Conservation (phyloP, 2,888 invertebrate species). For the Palloptera scutellata region DNA sequence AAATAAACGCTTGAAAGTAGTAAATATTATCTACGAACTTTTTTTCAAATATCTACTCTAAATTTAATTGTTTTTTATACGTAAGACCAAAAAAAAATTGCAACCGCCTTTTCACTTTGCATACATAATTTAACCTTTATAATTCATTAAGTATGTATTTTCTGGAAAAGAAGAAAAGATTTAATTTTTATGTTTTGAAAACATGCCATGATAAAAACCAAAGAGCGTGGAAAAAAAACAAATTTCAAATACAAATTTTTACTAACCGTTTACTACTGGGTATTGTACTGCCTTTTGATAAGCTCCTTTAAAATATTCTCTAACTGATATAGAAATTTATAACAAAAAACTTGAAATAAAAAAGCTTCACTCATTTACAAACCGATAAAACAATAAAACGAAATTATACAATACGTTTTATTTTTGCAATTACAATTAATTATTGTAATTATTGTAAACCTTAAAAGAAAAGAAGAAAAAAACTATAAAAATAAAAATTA, state of each 20-base stretch:
- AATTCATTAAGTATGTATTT: too few species aligned
- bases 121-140: too few species aligned
- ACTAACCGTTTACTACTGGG: slow-evolving; percentile 6
- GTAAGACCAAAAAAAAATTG: neutral
- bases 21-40: slow-evolving; percentile 20
- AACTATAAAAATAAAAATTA: neutral
- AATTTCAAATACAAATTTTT: slow-evolving; percentile 12
- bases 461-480: slow-evolving; percentile 18
- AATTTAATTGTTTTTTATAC: slow-evolving; percentile 28
- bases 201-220: too few species aligned
- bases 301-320: slow-evolving; percentile 14
- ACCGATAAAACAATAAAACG: slow-evolving; percentile 12
- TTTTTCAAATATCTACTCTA: slow-evolving; percentile 7
- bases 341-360: too few species aligned
- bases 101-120: neutral
- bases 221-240: slow-evolving; percentile 21
- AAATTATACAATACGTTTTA: too few species aligned
- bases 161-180: too few species aligned
- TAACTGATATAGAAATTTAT: slow-evolving; percentile 28
- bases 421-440: slow-evolving; percentile 20
- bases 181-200: too few species aligned
- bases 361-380: neutral
- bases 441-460: slow-evolving; percentile 16
- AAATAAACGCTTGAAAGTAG: slow-evolving; percentile 30
- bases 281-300: neutral